Evolutionary conservation across 1,140 invertebrate genomes (phyloP), one percentile per base, ranked within the genome.

Genomic region (Parapsyche elsis): DNA sequence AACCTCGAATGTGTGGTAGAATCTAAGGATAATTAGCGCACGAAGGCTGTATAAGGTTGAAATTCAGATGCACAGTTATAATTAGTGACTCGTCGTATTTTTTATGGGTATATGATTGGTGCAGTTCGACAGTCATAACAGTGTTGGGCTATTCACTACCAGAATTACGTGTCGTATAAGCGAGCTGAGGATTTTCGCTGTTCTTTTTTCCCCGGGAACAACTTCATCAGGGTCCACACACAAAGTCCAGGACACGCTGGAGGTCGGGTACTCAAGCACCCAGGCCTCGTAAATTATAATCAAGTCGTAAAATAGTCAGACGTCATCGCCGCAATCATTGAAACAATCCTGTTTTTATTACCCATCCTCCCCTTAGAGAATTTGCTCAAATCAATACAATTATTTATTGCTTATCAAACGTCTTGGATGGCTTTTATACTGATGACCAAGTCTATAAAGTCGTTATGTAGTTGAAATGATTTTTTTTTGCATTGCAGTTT

Each of bases 271-370:
- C 38, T 46, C 71, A 73, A 73, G 38, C 7, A n/a, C 5, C 23
- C 71, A 21, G n/a, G 0, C 19, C 53, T 77, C 75, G 44, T 77
- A 77, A 77, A 77, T 77, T 77, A 77, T 77, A 77, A 77, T 77
- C 75, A 77, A 77, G 75, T 45, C 16, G 46, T 77, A 64, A 64
- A 77, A 77, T 59, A 61, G 75, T 77, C 57, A 21, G 24, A 64
- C 71, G 71, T 75, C 70, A 71, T 71, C 46, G 46, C 21, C n/a
- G 75, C 75, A 77, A 77, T 77, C 53, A 77, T 59, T 77, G 57
- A 77, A 77, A 77, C 75, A 46, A 64, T 59, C 59, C 75, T 21
- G 75, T 77, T 77, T 77, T 77, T 77, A 77, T 64, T 30, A 77
- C 16, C 16, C 7, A 67, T 53, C 49, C 49, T 10, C 49, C 10